These are phyloP conservation scores for Bos taurus DNA, from an alignment of 2,113 vertebrate genomes.

Conservation along the genomic window DNA sequence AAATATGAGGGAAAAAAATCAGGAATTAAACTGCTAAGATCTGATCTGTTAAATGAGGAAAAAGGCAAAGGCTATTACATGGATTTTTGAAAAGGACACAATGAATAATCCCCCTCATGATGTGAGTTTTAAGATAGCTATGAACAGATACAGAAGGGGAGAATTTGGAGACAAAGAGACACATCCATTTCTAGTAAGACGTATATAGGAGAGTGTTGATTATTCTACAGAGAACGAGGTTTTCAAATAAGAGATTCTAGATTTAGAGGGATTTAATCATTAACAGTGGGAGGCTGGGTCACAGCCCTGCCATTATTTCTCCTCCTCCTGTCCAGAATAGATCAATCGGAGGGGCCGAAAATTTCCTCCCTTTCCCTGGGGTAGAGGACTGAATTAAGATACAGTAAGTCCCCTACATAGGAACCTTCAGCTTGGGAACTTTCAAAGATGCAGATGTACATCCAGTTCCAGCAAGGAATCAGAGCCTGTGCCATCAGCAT, in stretches of 20 bases:
- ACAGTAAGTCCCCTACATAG: neutral
- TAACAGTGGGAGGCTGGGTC: neutral
- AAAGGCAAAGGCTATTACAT: neutral
- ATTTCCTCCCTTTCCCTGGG: neutral
- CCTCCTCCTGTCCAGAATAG: fast-evolving
- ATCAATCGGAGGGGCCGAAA: neutral
- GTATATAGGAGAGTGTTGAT: neutral
- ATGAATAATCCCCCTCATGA: neutral
- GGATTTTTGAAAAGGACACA: neutral
- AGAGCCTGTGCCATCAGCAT: neutral
- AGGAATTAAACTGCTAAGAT: neutral
- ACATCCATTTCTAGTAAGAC: neutral
- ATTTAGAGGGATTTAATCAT: neutral
- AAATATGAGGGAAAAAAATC: neutral
- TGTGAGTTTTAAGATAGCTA: neutral
- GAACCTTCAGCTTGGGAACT: neutral
- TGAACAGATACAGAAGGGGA: neutral
- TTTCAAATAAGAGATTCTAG: neutral
- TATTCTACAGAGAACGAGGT: neutral
- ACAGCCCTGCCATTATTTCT: fast-evolving
- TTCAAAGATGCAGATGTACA: neutral
- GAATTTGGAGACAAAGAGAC: neutral
- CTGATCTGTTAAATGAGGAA: neutral
- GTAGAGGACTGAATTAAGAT: neutral
- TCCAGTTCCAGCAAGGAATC: neutral